Percentiles rank a stretch among this genome's conserved stretches.
Conservation (phyloP, 64 coral and sea anemone genomes). For the Pocillopora verrucosa region DNA sequence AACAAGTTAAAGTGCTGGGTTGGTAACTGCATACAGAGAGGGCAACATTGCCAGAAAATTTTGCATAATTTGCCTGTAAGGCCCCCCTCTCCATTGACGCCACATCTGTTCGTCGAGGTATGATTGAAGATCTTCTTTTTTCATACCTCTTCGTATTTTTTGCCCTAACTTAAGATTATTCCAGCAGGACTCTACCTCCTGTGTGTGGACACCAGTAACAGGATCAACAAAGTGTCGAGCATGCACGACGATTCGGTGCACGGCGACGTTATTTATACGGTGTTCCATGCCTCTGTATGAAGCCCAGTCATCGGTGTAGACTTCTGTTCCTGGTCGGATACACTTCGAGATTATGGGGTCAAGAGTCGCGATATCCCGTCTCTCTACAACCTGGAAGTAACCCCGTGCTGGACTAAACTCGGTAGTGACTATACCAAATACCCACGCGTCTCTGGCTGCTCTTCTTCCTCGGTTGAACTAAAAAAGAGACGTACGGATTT, state of each 20-base stretch:
- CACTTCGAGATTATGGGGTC: neutral
- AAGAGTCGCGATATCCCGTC: neutral
- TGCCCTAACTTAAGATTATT: neutral
- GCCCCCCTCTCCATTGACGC: neutral
- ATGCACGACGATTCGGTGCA: conserved; percentile 8
- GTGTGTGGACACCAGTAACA: conserved; percentile 5
- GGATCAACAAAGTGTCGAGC: conserved; percentile 34
- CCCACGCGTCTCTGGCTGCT: neutral
- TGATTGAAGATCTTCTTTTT: neutral
- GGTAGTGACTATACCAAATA: conserved; percentile 1
- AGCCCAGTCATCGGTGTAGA: conserved; percentile 50
- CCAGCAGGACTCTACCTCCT: conserved; percentile 33
- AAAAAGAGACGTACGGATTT: too few species aligned
- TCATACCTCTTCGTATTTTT: conserved; percentile 1
- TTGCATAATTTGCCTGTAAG: too few species aligned
- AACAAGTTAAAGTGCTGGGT: too few species aligned
- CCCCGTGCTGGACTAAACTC: neutral
- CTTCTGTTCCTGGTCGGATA: conserved; percentile 24
- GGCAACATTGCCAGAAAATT: too few species aligned
- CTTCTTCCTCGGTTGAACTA: neutral
- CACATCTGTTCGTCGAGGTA: conserved; percentile 8
- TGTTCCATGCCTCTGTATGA: conserved; percentile 11
- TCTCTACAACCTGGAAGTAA: neutral
- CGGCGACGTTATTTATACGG: neutral
- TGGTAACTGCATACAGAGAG: too few species aligned